Percentiles rank a stretch among this genome's conserved stretches.
Evolutionary conservation across 2,888 invertebrate species (phyloP).

Genomic region (Netelia fuscicornis): DNA sequence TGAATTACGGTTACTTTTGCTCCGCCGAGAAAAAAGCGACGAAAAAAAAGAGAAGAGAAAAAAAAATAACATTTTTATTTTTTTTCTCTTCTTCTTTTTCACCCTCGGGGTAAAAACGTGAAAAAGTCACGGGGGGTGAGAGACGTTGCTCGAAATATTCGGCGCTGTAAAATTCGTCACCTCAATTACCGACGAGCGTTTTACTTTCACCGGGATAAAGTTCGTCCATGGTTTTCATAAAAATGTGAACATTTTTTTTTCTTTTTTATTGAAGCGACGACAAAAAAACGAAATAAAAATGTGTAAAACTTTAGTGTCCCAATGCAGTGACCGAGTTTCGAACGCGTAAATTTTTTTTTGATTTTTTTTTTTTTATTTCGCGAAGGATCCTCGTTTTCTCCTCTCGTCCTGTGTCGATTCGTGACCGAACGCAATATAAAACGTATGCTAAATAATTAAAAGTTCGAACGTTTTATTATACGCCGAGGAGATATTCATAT

Average conservation of each 20-base stretch:
- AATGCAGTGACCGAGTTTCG: neutral
- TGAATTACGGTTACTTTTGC: conserved; percentile 65
- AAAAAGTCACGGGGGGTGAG: neutral
- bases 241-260: conserved; percentile 24
- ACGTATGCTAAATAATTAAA: conserved; percentile 36
- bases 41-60: conserved; percentile 47
- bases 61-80: conserved; percentile 16
- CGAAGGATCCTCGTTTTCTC: neutral
- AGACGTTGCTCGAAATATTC: conserved; percentile 8
- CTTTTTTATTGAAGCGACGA: conserved; percentile 50
- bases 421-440: conserved; percentile 33
- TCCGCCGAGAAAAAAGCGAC: too few species aligned
- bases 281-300: conserved; percentile 21
- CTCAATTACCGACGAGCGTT: conserved; percentile 35
- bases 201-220: conserved; percentile 30
- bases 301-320: conserved; percentile 1
- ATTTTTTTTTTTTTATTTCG: conserved; percentile 14
- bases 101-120: neutral
- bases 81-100: neutral
- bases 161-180: conserved; percentile 57
- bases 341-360: conserved; percentile 7
- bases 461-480: conserved; percentile 28
- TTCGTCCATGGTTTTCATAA: conserved; percentile 46
- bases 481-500: too few species aligned
- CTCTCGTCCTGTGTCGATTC: conserved; percentile 4